Percentiles rank a stretch among this genome's conserved stretches.
Evolutionary conservation across 2,888 invertebrate genomes (phyloP).

Genomic region (Drosophila birchii): DNA sequence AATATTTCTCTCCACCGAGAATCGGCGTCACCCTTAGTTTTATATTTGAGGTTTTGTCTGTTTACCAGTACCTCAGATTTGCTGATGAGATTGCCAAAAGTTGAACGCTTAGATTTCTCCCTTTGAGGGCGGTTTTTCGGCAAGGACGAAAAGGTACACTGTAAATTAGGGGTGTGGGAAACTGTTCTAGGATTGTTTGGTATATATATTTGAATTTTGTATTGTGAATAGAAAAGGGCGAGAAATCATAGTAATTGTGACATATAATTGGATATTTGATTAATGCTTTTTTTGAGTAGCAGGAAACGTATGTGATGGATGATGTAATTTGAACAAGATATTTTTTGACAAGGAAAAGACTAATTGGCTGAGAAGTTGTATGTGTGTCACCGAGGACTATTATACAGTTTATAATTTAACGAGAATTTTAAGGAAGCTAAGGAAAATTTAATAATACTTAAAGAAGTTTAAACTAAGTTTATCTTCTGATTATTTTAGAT

Average conservation of each 20-base stretch:
- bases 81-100: constrained; percentile 67
- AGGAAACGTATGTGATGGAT: constrained; percentile 1
- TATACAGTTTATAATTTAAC: neutral
- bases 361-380: constrained; percentile 2
- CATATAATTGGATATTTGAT: constrained; percentile 31
- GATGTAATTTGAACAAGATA: neutral
- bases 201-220: neutral
- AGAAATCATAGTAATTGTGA: constrained; percentile 20
- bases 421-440: too few relatives aligned
- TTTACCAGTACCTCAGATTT: constrained; percentile 64
- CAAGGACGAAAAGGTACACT: constrained; percentile 53
- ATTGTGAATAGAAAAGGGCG: neutral
- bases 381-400: too few relatives aligned
- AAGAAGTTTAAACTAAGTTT: neutral
- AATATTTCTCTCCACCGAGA: constrained; percentile 63
- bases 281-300: constrained; percentile 7
- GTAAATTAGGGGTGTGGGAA: constrained; percentile 28
- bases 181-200: neutral
- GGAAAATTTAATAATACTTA: neutral
- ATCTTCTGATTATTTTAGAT: neutral
- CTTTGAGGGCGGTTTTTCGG: constrained; percentile 32
- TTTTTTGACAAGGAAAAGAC: neutral
- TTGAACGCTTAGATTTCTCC: constrained; percentile 47
- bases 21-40: constrained; percentile 15
- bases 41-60: constrained; percentile 68